Percentiles rank a stretch among this genome's conserved stretches.
These are phyloP conservation scores for Troides helena DNA, from an alignment of 2,888 invertebrate species.

Conservation along the genomic window DNA sequence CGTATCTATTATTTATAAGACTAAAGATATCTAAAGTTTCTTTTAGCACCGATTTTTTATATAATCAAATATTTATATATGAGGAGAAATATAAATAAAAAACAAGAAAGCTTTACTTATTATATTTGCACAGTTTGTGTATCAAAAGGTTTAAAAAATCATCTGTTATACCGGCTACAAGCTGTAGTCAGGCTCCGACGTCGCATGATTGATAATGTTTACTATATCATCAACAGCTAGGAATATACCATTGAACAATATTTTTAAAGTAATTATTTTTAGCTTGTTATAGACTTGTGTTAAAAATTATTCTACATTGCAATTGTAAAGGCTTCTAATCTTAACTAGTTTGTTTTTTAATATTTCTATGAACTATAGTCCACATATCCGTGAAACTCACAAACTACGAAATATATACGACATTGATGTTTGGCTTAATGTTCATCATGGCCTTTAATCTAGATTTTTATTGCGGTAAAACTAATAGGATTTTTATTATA, in stretches of 20 bases:
- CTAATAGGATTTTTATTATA: too few relatives aligned
- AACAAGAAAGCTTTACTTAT: neutral
- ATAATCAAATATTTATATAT: too few relatives aligned
- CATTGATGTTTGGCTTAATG: too few relatives aligned
- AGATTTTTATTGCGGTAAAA: too few relatives aligned
- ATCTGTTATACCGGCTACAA: slow-evolving; percentile 54
- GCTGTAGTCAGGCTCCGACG: slow-evolving; percentile 51
- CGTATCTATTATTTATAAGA: neutral
- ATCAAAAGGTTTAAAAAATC: slow-evolving; percentile 43
- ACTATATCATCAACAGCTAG: slow-evolving; percentile 16
- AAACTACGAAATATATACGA: too few relatives aligned
- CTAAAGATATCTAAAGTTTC: neutral
- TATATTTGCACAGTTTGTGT: slow-evolving; percentile 5
- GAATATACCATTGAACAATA: slow-evolving; percentile 3
- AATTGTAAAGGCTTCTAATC: neutral
- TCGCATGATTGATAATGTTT: slow-evolving; percentile 47
- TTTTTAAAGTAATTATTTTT: neutral
- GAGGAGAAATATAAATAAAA: too few relatives aligned
- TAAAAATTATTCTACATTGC: neutral
- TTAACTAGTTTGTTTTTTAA: too few relatives aligned
- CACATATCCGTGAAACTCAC: too few relatives aligned
- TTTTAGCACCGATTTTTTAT: too few relatives aligned
- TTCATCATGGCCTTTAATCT: too few relatives aligned
- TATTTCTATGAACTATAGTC: too few relatives aligned
- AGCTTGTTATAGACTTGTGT: neutral